phyloP scores from a whole-genome alignment of 2,113 vertebrate genomes.

The Neopipo cinnamomea region DNA sequence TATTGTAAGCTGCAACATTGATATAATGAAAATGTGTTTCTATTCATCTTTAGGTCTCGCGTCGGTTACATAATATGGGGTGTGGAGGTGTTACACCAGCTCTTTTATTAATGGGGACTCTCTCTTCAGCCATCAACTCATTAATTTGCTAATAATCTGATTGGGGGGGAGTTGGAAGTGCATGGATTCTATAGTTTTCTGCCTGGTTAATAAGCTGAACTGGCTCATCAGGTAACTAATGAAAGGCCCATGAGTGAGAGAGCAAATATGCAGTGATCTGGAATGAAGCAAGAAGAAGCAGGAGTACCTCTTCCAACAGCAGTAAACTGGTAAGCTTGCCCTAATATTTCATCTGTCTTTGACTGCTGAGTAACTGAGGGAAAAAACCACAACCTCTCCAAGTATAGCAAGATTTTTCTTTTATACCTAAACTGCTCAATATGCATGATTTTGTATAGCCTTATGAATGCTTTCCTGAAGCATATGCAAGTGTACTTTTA shows the following conservation, averaged over 20 bases:
- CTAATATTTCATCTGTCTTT: background rate
- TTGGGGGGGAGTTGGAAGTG: fast-evolving
- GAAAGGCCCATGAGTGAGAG: background rate
- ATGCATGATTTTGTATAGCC: background rate
- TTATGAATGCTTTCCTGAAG: background rate
- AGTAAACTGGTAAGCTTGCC: background rate
- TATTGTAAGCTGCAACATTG: background rate
- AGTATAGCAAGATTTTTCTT: background rate
- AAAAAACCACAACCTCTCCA: background rate
- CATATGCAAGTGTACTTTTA: background rate
- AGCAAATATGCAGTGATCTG: background rate
- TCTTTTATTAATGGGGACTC: background rate
- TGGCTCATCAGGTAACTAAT: background rate
- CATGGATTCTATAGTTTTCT: background rate
- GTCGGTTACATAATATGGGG: background rate
- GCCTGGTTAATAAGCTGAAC: background rate
- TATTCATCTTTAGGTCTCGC: background rate
- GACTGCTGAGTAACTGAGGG: background rate
- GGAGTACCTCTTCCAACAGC: background rate
- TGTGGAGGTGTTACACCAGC: fast-evolving
- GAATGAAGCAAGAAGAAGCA: background rate
- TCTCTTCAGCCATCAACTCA: background rate
- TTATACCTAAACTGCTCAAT: background rate
- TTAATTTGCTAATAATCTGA: background rate
- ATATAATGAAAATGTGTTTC: background rate